Evolutionary conservation across 2,888 invertebrate genomes (phyloP), one percentile per base, ranked within the genome.

Genomic region (Bhutanitis thaidina): DNA sequence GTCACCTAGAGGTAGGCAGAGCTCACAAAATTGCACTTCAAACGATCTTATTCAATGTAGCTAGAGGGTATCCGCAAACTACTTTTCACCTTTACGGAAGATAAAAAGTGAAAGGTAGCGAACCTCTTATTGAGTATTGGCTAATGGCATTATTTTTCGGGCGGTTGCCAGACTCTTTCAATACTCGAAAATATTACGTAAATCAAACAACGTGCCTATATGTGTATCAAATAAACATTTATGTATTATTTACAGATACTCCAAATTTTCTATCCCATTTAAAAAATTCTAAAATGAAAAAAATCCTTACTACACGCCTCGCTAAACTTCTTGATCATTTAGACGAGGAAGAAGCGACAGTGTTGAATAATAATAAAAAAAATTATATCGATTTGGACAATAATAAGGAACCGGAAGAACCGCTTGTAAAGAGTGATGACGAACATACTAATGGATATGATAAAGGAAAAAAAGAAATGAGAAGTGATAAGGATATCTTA

Each of bases 321-420:
- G 69, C 71, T 1, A 64, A 60, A 20, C 60, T 87, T 15, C 52
- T 87, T 25, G 77, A 84, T 62, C 74, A 79, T 46, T 51, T 86
- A 27, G 84, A 84, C 1, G 10, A 16, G n/a, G 65, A 67, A 32
- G 75, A 78, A 54, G 71, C 76, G 49, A 15, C 59, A 10, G 20
- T 40, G 10, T 38, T 2, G 46, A 51, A 36, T 14, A 9, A 1
- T 44, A 37, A 16, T 32, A 36, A 25, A 15, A 16, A 16, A 14
- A 34, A 29, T 3, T 15, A 9, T 25, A 30, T 39, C n/a, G 38
- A 43, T 13, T 13, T 50, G 13, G 34, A 43, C 14, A 1, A 20
- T 8, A 12, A 16, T 13, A 49, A 45, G 14, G 20, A 4, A 29
- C n/a, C 47, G n/a, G 14, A 38, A 20, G 15, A 45, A 10, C n/a